Base-by-base conservation (phyloP, 2,113 vertebrate species). In the Neodontobutis hainanensis region DNA sequence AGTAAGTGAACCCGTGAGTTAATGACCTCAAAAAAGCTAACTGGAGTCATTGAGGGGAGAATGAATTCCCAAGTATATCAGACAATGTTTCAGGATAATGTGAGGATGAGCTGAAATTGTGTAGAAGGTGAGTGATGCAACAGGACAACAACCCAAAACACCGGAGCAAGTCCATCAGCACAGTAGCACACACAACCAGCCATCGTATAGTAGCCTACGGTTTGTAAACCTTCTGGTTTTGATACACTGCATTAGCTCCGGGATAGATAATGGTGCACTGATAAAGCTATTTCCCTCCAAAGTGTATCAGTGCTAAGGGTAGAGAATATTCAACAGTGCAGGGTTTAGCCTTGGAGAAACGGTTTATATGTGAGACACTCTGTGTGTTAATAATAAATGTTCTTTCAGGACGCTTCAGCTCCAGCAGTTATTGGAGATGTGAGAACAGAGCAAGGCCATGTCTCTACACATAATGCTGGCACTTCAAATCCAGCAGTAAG, bases 381-480 rank as follows among this genome's bases (percentile, higher is more conserved):
- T 63, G 11, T 6, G 12, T 12, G 78, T 81, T 70, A 67, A 83
- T 90, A 66, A 63, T 58, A 11, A 7, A 60, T 70, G 65, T 69
- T 72, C 70, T 85, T 15, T 12, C 10, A 52, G 58, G 69, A 56
- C 65, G 35, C 12, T 61, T 65, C 5, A 58, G 12, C 36, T 61
- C 61, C 43, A 65, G 9, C 19, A 46, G 16, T 61, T 36, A 47
- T 34, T 9, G 10, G 3, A 35, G 56, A 63, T 38, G 16, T 6
- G 38, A 43, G 8, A 52, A 34, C 5, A 36, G 15, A 77, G 27
- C 19, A 57, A 35, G 43, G 35, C 9, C 12, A 27, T 7, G 60
- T 44, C 42, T 47, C 6, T 52, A 10, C 50, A 63, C 6, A 32
- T 32, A 52, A 19, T 2, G 4, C 4, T 8, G 34, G 50, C 11